Percentiles rank a stretch among this genome's conserved stretches.
Evolutionary conservation across 2,113 vertebrate genomes (phyloP).

Genomic region (Lepidiolamprologus cunningtoni): DNA sequence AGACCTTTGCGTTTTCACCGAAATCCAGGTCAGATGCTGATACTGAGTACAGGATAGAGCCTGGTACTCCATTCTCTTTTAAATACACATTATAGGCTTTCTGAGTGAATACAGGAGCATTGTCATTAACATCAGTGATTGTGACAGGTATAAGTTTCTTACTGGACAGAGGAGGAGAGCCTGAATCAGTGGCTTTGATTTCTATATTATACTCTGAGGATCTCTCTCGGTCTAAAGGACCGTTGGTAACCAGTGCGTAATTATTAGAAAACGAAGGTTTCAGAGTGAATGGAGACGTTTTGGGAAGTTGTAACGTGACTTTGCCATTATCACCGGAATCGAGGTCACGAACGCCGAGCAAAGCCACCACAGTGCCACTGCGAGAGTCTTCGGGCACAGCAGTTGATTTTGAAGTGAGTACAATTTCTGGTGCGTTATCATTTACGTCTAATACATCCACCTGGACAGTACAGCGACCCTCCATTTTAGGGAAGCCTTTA

Average conservation of each 20-base stretch:
- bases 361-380: constrained; percentile 58
- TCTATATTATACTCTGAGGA: constrained; percentile 58
- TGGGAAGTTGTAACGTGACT: constrained; percentile 14
- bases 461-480: constrained; percentile 57
- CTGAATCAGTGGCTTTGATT: constrained; percentile 75
- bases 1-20: neutral
- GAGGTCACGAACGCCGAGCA: constrained; percentile 48
- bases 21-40: neutral
- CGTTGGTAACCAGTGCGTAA: constrained; percentile 50
- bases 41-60: neutral
- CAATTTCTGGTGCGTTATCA: constrained; percentile 64
- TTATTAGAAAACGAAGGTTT: constrained; percentile 49
- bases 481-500: constrained; percentile 53
- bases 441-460: constrained; percentile 61
- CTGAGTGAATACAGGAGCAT: constrained; percentile 70
- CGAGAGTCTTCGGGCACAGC: constrained; percentile 45
- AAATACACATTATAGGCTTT: constrained; percentile 78
- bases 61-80: constrained; percentile 70
- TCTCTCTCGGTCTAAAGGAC: constrained; percentile 39
- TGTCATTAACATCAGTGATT: constrained; percentile 85
- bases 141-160: constrained; percentile 69
- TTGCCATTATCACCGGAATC: constrained; percentile 56
- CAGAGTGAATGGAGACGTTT: constrained; percentile 12
- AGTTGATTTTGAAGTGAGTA: constrained; percentile 53
- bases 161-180: constrained; percentile 71